These are phyloP conservation scores for Agrypnia vestita DNA, from an alignment of 1,140 invertebrate species.

Conservation along the genomic window DNA sequence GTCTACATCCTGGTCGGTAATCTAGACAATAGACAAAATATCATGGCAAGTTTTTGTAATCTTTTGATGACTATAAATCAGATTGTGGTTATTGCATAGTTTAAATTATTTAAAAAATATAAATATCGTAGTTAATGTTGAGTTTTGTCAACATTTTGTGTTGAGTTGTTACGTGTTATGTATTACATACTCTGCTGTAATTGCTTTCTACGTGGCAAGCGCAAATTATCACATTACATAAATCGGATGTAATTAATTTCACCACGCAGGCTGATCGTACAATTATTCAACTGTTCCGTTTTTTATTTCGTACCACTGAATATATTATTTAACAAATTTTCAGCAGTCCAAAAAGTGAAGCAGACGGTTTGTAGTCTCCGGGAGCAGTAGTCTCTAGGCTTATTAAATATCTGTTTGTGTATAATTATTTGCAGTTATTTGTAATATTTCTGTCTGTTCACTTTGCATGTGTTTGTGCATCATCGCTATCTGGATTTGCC, in stretches of 20 bases:
- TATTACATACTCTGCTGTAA: background rate
- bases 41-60: too few relatives aligned
- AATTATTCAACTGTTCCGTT: constrained; percentile 9
- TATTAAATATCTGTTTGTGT: constrained; percentile 16
- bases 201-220: constrained; percentile 1
- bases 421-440: constrained; percentile 29
- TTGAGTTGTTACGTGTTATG: background rate
- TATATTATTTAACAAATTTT: constrained; percentile 20
- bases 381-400: background rate
- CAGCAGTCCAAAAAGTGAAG: constrained; percentile 3
- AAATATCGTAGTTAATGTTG: too few relatives aligned
- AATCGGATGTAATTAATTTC: constrained; percentile 9
- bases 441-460: constrained; percentile 54
- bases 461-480: constrained; percentile 61
- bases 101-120: too few relatives aligned
- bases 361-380: background rate
- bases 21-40: too few relatives aligned
- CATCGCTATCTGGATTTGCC: constrained; percentile 55
- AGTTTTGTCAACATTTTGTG: background rate
- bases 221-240: background rate
- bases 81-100: too few relatives aligned
- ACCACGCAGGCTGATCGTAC: constrained; percentile 13
- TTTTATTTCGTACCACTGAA: constrained; percentile 15
- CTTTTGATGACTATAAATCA: too few relatives aligned
- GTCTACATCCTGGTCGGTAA: too few relatives aligned